A percentile compares a stretch with the other conserved stretches of the same genome.
Conservation (phyloP, 2,888 invertebrate species). For the Limnephilus auricula region DNA sequence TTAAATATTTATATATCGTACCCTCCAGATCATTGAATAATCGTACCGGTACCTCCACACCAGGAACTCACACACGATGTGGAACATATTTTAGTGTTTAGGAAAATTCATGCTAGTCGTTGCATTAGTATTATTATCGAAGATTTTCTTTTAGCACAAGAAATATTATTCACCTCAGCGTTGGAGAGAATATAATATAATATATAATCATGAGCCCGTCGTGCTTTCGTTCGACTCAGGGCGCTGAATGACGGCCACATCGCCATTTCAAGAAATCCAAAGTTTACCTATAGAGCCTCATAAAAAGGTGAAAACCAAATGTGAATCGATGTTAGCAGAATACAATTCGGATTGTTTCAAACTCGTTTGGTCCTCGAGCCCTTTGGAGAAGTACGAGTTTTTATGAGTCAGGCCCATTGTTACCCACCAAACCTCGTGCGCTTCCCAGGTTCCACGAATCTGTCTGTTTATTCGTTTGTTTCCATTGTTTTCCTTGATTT, state of each 20-base stretch:
- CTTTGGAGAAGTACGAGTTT: slow-evolving; percentile 23
- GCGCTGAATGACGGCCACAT: not conserved
- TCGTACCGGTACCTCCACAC: too few relatives aligned
- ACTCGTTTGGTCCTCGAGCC: slow-evolving; percentile 35
- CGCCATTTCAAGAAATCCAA: slow-evolving; percentile 18
- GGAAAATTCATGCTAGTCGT: too few relatives aligned
- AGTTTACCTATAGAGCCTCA: not conserved
- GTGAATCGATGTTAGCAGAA: slow-evolving; percentile 31
- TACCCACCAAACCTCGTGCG: not conserved
- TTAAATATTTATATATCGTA: too few relatives aligned
- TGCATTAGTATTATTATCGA: too few relatives aligned
- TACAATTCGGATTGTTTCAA: slow-evolving; percentile 41
- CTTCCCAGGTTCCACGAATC: slow-evolving; percentile 11
- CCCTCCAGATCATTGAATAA: too few relatives aligned
- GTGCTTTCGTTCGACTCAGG: not conserved
- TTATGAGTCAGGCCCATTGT: slow-evolving; percentile 47
- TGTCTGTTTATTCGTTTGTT: not conserved
- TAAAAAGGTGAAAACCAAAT: slow-evolving; percentile 4
- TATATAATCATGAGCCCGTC: not conserved
- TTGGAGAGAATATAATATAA: too few relatives aligned
- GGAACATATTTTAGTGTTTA: too few relatives aligned
- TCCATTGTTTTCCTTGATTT: slow-evolving; percentile 34
- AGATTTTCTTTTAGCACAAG: too few relatives aligned
- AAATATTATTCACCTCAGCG: too few relatives aligned
- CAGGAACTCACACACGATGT: too few relatives aligned